These are phyloP conservation scores for Oligia fasciuncula DNA, from an alignment of 2,888 invertebrate genomes.

Conservation along the genomic window DNA sequence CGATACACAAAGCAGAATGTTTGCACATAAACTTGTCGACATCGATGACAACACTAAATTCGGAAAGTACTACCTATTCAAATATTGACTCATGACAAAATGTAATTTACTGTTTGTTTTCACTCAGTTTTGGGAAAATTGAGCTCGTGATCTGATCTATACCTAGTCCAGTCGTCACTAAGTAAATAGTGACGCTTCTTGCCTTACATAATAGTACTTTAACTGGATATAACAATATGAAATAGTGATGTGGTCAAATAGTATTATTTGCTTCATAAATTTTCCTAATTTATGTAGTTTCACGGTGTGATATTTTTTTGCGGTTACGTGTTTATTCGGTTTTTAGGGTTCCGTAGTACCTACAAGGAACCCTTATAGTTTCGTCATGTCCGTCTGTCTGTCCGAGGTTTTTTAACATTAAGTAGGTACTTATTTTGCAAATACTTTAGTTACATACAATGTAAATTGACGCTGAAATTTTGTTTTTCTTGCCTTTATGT, in stretches of 20 bases:
- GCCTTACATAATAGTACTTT: not conserved
- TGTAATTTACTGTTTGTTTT: conserved; percentile 9
- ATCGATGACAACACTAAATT: conserved; percentile 2
- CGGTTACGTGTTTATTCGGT: not conserved
- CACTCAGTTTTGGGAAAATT: conserved; percentile 24
- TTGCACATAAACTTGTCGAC: conserved; percentile 27
- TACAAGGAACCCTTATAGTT: too few species aligned
- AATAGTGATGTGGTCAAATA: conserved; percentile 17
- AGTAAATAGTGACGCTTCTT: conserved; percentile 7
- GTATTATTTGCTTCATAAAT: not conserved
- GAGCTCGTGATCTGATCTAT: not conserved
- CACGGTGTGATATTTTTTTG: not conserved
- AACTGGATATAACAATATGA: conserved; percentile 12
- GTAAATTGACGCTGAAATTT: not conserved
- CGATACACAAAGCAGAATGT: not conserved
- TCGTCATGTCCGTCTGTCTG: too few species aligned
- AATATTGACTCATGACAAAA: not conserved
- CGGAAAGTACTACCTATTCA: conserved; percentile 2
- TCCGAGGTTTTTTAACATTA: not conserved
- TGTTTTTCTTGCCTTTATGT: conserved; percentile 3
- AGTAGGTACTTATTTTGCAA: not conserved
- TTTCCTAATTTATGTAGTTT: conserved; percentile 1
- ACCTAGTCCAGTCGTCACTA: not conserved
- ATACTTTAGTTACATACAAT: conserved; percentile 1
- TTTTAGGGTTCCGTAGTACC: not conserved